phyloP scores from a whole-genome alignment of 1,140 invertebrate species.

The Drosophila bipectinata region DNA sequence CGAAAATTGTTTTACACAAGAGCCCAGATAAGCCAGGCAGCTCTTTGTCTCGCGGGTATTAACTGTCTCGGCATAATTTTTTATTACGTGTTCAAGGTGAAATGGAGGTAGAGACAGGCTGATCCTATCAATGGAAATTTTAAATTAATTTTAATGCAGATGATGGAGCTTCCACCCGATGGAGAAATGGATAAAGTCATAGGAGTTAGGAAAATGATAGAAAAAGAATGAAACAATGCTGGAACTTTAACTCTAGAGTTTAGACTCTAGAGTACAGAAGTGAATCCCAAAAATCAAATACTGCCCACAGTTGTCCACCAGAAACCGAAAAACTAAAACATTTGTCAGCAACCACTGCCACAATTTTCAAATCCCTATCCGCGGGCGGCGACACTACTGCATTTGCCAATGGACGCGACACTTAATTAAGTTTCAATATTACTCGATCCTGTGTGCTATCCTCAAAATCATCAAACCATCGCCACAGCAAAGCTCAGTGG shows the following conservation, averaged over 20 bases:
- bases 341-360: constrained; percentile 51
- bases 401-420: constrained; percentile 32
- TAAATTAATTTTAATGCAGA: constrained; percentile 24
- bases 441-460: constrained; percentile 19
- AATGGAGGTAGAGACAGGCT: constrained; percentile 1
- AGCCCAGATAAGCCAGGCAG: constrained; percentile 26
- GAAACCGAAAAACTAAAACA: constrained; percentile 55
- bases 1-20: constrained; percentile 43
- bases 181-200: constrained; percentile 34
- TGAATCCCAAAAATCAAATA: constrained; percentile 22
- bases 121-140: constrained; percentile 27
- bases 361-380: constrained; percentile 28
- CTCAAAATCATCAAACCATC: constrained; percentile 39
- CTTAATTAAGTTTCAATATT: constrained; percentile 76
- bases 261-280: too few species aligned
- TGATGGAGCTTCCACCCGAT: not conserved
- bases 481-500: constrained; percentile 66
- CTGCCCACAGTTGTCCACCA: constrained; percentile 7
- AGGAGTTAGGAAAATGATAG: not conserved
- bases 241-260: too few species aligned
- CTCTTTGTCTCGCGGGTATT: constrained; percentile 62
- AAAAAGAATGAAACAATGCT: too few species aligned
- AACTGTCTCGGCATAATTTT: constrained; percentile 49
- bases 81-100: constrained; percentile 32
- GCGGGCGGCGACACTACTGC: not conserved